A percentile compares a stretch with the other conserved stretches of the same genome.
Evolutionary conservation across 2,888 invertebrate genomes (phyloP).

Genomic region (Stenchaetothrips biformis): DNA sequence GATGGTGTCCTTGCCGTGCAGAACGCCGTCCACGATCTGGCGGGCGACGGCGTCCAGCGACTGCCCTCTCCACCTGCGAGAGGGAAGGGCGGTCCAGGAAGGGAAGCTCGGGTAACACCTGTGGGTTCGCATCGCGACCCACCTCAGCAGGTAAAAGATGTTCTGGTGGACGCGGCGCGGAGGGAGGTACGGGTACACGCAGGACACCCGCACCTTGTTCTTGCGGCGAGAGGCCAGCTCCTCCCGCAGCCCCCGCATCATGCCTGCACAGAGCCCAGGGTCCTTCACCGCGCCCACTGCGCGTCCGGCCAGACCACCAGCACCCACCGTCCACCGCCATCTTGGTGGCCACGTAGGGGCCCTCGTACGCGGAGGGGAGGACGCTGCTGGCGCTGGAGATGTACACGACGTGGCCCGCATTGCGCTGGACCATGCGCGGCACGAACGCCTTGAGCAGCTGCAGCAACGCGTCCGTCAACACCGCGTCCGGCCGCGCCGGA

Average conservation of each 20-base stretch:
- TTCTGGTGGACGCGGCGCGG: not conserved
- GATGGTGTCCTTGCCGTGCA: not conserved
- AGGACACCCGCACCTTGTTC: not conserved
- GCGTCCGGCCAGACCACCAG: no score
- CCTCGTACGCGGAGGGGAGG: not conserved
- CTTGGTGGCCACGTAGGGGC: not conserved
- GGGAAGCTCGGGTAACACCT: no score
- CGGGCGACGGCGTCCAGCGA: not conserved
- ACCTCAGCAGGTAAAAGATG: not conserved
- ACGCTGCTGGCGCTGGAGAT: slow-evolving; percentile 8
- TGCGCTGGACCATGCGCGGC: not conserved
- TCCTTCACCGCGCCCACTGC: no score
- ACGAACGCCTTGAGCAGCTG: slow-evolving; percentile 11
- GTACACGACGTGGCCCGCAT: not conserved
- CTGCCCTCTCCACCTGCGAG: not conserved
- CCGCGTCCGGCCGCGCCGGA: not conserved
- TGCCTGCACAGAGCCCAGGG: no score
- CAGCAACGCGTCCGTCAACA: no score
- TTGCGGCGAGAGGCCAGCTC: not conserved
- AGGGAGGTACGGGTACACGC: not conserved
- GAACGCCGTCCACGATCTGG: not conserved
- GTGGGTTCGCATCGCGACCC: no score
- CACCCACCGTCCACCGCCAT: not conserved
- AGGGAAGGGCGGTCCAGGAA: no score
- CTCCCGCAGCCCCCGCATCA: not conserved